These are phyloP conservation scores for Coptotermes formosanus DNA, from an alignment of 1,140 invertebrate genomes.

Conservation along the genomic window DNA sequence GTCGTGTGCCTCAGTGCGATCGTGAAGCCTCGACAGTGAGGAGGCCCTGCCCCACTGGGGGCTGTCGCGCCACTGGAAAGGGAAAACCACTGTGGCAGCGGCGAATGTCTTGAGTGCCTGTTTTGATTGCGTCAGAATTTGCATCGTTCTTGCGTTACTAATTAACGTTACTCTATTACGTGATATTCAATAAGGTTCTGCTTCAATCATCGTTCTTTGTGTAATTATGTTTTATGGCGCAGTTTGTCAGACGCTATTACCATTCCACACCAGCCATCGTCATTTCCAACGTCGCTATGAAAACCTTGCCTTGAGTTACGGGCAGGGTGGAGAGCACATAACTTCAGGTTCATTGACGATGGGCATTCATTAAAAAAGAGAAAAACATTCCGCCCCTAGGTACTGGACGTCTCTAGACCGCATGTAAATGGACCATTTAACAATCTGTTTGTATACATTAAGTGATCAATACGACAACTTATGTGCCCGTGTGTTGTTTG, in stretches of 20 bases:
- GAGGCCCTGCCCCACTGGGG: no score
- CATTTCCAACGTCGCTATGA: not conserved
- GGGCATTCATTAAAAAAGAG: constrained; percentile 2
- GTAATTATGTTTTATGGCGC: not conserved
- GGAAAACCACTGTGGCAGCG: no score
- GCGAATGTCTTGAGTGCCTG: no score
- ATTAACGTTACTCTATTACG: no score
- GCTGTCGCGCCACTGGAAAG: no score
- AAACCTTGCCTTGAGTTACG: not conserved
- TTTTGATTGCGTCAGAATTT: no score
- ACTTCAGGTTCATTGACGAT: not conserved
- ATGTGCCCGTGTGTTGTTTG: constrained; percentile 23
- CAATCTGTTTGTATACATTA: constrained; percentile 33
- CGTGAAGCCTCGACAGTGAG: no score
- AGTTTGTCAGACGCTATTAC: not conserved
- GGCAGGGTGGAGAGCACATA: not conserved
- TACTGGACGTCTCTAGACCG: not conserved
- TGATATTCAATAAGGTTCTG: not conserved
- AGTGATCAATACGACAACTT: constrained; percentile 31
- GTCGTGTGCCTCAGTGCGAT: no score
- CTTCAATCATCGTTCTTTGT: not conserved
- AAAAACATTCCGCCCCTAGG: not conserved
- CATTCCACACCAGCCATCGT: not conserved
- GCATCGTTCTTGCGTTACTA: no score
- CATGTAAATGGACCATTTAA: constrained; percentile 31